Evolutionary conservation across 1,140 invertebrate species (phyloP), one percentile per base, ranked within the genome.

Genomic region (Vollenhovia emeryi): DNA sequence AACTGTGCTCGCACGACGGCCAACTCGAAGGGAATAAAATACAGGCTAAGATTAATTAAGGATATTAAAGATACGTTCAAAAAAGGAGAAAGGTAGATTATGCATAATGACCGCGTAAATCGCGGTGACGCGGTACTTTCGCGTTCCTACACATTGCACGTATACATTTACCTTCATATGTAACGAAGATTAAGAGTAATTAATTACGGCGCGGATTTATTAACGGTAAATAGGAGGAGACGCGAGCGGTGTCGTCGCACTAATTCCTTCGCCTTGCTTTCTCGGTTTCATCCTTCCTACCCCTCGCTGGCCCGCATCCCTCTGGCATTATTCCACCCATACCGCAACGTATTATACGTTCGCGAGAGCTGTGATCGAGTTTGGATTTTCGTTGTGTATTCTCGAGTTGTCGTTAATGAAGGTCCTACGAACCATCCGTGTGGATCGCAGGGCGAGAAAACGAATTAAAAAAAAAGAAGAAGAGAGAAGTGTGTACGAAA

Each of bases 301-400:
- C 45, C 59, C 75, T 57, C 40, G 71, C 60, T 50, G 60, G 55
- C 74, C 82, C 55, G 30, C 68, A 30, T 33, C 66, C 68, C 55
- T 62, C 43, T 71, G 78, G 78, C 78, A 71, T 82, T 82, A 82
- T 82, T 74, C 74, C 79, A 64, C 78, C 84, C 78, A 59, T 86
- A 82, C 85, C 52, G 79, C 68, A 74, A 84, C 60, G 60, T 80
- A 79, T 52, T 33, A 89, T 71, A 75, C 88, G 89, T 93, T 92
- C 88, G 88, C 89, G 86, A 89, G 89, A 91, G 82, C 91, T 93
- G 92, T 91, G 92, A 94, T 92, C 88, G 85, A 84, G 89, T 87
- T 92, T 92, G 78, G 86, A 87, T 89, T 90, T n/a, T 80, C 74
- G 55, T 88, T 90, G 48, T 68, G 73, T 85, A 83, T 79, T 84